Percentiles rank a stretch among this genome's conserved stretches.
Evolutionary conservation across 2,113 vertebrate species (phyloP).

Genomic region (Ginglymostoma cirratum): DNA sequence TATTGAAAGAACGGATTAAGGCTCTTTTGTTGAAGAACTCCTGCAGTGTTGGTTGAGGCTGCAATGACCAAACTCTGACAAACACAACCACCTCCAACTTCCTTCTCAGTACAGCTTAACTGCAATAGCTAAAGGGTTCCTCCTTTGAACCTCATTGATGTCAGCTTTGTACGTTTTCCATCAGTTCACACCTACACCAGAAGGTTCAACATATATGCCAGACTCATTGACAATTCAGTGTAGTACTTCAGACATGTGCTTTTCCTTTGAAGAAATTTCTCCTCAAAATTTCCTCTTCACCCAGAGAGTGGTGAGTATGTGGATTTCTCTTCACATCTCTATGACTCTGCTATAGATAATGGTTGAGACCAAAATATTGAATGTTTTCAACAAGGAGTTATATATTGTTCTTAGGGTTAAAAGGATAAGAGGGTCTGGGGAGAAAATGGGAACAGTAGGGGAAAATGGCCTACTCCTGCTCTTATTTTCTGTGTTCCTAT

Average conservation of each 20-base stretch:
- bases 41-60: background rate
- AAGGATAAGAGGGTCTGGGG: no score
- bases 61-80: background rate
- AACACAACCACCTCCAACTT: background rate
- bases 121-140: background rate
- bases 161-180: background rate
- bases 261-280: no score
- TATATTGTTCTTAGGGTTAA: no score
- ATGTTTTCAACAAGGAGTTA: no score
- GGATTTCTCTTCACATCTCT: no score
- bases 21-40: background rate
- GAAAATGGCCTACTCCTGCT: no score
- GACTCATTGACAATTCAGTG: background rate
- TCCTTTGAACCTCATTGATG: background rate
- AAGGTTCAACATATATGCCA: background rate
- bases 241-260: background rate
- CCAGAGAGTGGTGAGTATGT: no score
- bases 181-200: background rate
- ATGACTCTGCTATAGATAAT: no score
- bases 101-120: background rate
- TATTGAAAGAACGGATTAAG: background rate
- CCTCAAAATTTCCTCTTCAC: no score
- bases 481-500: no score
- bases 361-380: no score
- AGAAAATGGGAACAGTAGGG: no score